These are phyloP conservation scores for Drosophila littoralis DNA, from an alignment of 1,140 invertebrate species.

Conservation along the genomic window DNA sequence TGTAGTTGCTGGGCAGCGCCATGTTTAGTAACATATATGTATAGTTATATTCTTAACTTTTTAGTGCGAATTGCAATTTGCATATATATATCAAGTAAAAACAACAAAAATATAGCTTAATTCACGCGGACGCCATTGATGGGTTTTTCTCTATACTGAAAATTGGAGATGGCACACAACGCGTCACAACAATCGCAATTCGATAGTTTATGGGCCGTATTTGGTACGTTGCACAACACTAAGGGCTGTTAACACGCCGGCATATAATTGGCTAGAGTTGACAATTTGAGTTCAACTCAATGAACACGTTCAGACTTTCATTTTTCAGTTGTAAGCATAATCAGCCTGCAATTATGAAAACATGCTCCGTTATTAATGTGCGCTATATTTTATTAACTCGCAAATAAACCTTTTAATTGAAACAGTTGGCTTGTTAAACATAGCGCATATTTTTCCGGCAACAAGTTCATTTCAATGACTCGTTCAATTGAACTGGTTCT, in stretches of 20 bases:
- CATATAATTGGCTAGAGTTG: background rate
- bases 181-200: conserved; percentile 42
- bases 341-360: too few relatives aligned
- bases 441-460: too few relatives aligned
- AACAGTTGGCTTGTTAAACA: too few relatives aligned
- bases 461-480: background rate
- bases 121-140: conserved; percentile 75
- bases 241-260: background rate
- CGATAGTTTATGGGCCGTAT: conserved; percentile 1
- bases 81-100: conserved; percentile 36
- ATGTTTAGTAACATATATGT: conserved; percentile 83
- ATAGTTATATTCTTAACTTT: conserved; percentile 12
- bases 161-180: conserved; percentile 40
- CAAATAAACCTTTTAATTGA: too few relatives aligned
- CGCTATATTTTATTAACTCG: too few relatives aligned
- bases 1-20: conserved; percentile 90
- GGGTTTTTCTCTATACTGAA: conserved; percentile 67
- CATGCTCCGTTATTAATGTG: too few relatives aligned
- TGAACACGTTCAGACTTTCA: background rate
- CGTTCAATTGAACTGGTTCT: background rate
- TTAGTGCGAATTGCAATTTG: conserved; percentile 24
- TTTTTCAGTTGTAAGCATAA: background rate
- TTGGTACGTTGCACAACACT: conserved; percentile 15
- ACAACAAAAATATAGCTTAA: conserved; percentile 52
- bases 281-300: background rate